phyloP scores from a whole-genome alignment of 2,888 invertebrate genomes.

The Spodoptera exigua region DNA sequence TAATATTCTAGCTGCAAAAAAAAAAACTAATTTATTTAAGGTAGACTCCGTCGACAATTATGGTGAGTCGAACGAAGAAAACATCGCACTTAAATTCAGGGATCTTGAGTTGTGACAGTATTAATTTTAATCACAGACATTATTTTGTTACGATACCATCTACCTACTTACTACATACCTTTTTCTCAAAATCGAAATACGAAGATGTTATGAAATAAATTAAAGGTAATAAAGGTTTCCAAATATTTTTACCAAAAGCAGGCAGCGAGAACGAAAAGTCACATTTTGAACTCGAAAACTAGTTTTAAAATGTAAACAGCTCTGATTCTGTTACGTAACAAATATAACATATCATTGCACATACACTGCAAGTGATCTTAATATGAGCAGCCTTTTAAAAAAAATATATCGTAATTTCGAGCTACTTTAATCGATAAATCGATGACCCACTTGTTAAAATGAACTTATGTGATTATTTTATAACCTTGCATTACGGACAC shows the following conservation, averaged over 20 bases:
- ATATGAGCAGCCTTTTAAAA: neutral
- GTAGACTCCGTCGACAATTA: too few relatives aligned
- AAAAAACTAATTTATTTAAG: too few relatives aligned
- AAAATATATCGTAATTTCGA: constrained; percentile 9
- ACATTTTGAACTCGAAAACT: constrained; percentile 22
- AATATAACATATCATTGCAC: constrained; percentile 14
- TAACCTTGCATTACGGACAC: constrained; percentile 9
- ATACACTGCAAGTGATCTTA: neutral
- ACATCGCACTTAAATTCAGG: too few relatives aligned
- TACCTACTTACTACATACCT: constrained; percentile 25
- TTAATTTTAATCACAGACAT: constrained; percentile 28
- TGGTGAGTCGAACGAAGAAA: too few relatives aligned
- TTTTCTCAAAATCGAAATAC: constrained; percentile 21
- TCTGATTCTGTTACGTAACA: constrained; percentile 24
- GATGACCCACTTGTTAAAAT: constrained; percentile 24
- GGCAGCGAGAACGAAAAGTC: constrained; percentile 5
- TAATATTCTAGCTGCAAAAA: too few relatives aligned
- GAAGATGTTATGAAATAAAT: constrained; percentile 24
- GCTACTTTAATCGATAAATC: constrained; percentile 16
- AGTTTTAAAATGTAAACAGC: constrained; percentile 27
- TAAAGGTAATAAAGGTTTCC: constrained; percentile 7
- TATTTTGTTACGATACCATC: constrained; percentile 25
- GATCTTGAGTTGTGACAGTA: too few relatives aligned
- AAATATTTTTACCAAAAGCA: constrained; percentile 22
- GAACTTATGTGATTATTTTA: constrained; percentile 3